A percentile compares a stretch with the other conserved stretches of the same genome.
Evolutionary conservation across 2,888 invertebrate genomes (phyloP).

Genomic region (Lypha dubia): DNA sequence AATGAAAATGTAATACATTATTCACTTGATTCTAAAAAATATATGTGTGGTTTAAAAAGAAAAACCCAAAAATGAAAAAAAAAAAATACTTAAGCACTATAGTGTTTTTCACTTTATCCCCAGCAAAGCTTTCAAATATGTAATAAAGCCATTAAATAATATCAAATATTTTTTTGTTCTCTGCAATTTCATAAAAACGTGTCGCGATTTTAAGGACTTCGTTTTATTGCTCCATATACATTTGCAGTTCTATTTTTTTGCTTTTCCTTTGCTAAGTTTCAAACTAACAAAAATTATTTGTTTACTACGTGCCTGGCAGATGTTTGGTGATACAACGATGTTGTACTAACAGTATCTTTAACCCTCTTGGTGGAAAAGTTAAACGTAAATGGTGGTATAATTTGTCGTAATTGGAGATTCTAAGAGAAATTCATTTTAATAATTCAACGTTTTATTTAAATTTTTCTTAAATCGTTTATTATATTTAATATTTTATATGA

Average conservation of each 20-base stretch:
- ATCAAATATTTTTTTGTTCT: slow-evolving; percentile 35
- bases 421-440: no score
- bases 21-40: slow-evolving; percentile 30
- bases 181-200: slow-evolving; percentile 62
- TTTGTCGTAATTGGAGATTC: neutral
- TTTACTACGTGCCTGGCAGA: slow-evolving; percentile 68
- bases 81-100: slow-evolving; percentile 10
- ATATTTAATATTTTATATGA: no score
- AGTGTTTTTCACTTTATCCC: neutral
- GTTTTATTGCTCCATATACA: slow-evolving; percentile 7
- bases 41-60: slow-evolving; percentile 9
- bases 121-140: slow-evolving; percentile 39
- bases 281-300: slow-evolving; percentile 68
- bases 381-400: neutral
- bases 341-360: neutral
- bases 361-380: slow-evolving; percentile 1
- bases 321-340: neutral
- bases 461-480: no score
- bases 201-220: slow-evolving; percentile 64
- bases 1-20: slow-evolving; percentile 1
- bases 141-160: slow-evolving; percentile 45
- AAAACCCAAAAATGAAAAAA: neutral
- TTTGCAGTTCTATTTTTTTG: neutral
- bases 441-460: no score
- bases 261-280: slow-evolving; percentile 23